Evolutionary conservation across 64 coral and sea anemone genomes (phyloP).

Genomic region (Dendronephthya gigantea): DNA sequence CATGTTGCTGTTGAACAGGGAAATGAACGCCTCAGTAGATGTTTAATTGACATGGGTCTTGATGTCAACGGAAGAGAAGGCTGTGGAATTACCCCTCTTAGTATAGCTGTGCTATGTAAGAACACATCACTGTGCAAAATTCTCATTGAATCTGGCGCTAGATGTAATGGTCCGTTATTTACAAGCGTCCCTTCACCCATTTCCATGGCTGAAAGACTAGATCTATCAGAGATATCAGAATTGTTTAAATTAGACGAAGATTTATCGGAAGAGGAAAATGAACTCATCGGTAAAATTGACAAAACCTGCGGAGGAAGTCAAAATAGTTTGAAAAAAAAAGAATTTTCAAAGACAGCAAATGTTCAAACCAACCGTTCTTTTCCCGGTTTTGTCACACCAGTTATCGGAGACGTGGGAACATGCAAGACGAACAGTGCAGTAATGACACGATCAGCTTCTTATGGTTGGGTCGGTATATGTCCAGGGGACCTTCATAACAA

Average conservation of each 20-base stretch:
- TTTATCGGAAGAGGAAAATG: neutral
- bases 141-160: neutral
- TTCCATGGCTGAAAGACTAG: neutral
- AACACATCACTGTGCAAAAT: neutral
- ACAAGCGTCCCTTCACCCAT: neutral
- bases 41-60: conserved; percentile 7
- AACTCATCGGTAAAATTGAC: no score
- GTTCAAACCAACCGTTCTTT: neutral
- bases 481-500: conserved; percentile 41
- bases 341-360: neutral
- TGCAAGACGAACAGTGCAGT: conserved; percentile 12
- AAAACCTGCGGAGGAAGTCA: neutral
- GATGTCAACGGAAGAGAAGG: conserved; percentile 15
- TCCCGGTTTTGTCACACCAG: neutral
- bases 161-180: neutral
- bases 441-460: neutral
- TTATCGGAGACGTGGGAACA: no score
- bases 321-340: neutral
- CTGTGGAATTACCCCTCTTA: conserved; percentile 17
- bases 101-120: neutral
- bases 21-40: neutral
- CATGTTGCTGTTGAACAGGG: conserved; percentile 30
- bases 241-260: neutral
- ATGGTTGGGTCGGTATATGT: conserved; percentile 9
- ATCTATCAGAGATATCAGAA: neutral